Percentiles rank a stretch among this genome's conserved stretches.
Conservation (phyloP, 2,888 invertebrate species). For the Homarus gammarus region DNA sequence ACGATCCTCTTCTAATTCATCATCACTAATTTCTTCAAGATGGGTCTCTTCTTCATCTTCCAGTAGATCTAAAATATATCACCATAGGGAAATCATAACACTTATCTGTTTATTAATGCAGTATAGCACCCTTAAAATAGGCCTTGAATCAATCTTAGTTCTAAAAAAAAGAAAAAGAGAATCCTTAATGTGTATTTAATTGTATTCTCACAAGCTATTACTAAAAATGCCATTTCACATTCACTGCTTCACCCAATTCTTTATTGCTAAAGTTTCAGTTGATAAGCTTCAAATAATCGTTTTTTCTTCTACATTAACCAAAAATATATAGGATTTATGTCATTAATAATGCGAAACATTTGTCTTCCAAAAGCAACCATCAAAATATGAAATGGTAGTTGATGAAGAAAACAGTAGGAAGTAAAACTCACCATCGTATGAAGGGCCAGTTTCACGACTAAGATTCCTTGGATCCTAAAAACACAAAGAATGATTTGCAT, state of each 20-base stretch:
- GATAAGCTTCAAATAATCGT: no score
- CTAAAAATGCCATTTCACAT: no score
- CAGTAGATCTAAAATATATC: constrained; percentile 55
- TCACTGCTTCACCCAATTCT: no score
- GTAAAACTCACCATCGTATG: constrained; percentile 54
- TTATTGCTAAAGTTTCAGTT: no score
- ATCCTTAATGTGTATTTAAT: neutral
- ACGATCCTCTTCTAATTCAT: constrained; percentile 74
- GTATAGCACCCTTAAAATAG: no score
- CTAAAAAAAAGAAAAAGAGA: neutral
- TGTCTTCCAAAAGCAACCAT: no score
- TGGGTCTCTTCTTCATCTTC: constrained; percentile 74
- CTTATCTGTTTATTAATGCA: no score
- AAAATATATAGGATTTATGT: neutral
- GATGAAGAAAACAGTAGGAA: neutral
- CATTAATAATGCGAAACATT: no score
- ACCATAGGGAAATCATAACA: neutral
- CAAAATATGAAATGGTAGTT: no score
- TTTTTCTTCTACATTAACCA: no score
- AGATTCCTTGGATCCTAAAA: constrained; percentile 55
- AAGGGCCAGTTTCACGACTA: constrained; percentile 50
- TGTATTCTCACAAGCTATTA: no score
- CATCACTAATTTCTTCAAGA: constrained; percentile 75
- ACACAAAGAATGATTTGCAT: neutral
- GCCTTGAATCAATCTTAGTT: no score